Evolutionary conservation across 2,888 invertebrate genomes (phyloP), one percentile per base, ranked within the genome.

Genomic region (Drosophila flavopinicola): DNA sequence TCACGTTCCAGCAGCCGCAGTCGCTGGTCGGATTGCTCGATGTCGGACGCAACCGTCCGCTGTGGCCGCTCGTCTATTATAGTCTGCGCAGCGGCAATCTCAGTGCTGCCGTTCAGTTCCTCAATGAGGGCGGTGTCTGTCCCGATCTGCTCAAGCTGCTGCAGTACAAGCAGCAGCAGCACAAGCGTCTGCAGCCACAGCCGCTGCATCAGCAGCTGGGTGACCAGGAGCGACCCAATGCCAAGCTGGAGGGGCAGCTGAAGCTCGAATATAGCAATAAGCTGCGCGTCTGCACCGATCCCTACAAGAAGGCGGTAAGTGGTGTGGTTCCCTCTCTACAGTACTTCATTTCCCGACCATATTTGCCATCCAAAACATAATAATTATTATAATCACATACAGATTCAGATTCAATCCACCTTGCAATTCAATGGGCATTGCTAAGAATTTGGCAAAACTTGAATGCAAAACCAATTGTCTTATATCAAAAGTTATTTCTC

Each of bases 61-160:
- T 98, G 1, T 99, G 99, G 99, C 96, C 98, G 0, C 94, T 98
- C 92, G 94, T 99, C 23, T 99, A 97, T 90, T 98, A 96, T 89
- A 98, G 98, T 78, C 92, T 99, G 75, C 93, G 99, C 58, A 95
- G 96, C 87, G 99, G 99, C 0, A 97, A 98, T 88, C 92, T 95
- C 24, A 93, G 93, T 59, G 97, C 98, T 0, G 98, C 98, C 0
- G 90, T 96, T 30, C 93, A 95, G 74, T 97, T 60, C 5, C 71
- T 75, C 0, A 54, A 45, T n/a, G 63, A 74, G 0, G 45, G 52
- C 3, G 89, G 89, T 9, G 74, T 93, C 37, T 94, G 94, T 72
- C 94, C 94, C 75, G 97, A 97, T 82, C 94, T 98, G 72, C 93
- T 94, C 64, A 92, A 94, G 37, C 94, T 96, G 41, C 90, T 98